Evolutionary conservation across 2,797 vertebrate species (phyloP), one percentile per base, ranked within the genome.

Genomic region (Centroberyx gerrardi): DNA sequence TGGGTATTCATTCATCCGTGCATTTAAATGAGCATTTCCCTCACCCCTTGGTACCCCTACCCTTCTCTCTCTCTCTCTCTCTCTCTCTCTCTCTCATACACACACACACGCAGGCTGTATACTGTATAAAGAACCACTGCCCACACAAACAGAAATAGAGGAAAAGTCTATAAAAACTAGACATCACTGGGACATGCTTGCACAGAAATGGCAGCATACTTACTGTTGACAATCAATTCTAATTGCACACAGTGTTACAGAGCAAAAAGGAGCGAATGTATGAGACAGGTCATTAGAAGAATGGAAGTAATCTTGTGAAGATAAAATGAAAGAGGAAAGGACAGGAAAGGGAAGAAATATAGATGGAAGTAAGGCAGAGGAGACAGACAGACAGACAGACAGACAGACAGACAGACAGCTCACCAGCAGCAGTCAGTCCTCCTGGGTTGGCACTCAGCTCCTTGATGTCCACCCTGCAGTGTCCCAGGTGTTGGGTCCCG

Each of bases 391-490:
- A 74, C 48, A 76, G 72, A 76, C 73, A 83, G 68, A n/a, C 44
- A 1, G 9, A 69, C 27, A 60, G 5, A 67, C 63, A 76, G 51
- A 85, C 54, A 81, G 13, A 53, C 74, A 82, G 81, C 93, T 94
- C 83, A 94, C 92, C 92, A 8, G 90, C 90, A 80, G 84, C 82
- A 18, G 78, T 86, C 87, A 88, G 84, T 88, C 89, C 90, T 88
- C 89, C 88, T 77, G 90, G 85, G 82, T 80, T 81, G 72, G 86
- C 85, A 13, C 78, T 91, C 84, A 87, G 84, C 86, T 91, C 91
- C 83, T 86, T 92, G 90, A 94, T 92, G 85, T 94, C 92, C 88
- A 94, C 93, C 88, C 88, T 72, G 86, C 93, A 94, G 87, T 88
- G 89, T 90, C 85, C 90, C 86, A 91, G 81, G 74, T 91, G 89